Percentiles rank a stretch among this genome's conserved stretches.
Evolutionary conservation across 2,113 vertebrate species (phyloP).

Genomic region (Alces alces): DNA sequence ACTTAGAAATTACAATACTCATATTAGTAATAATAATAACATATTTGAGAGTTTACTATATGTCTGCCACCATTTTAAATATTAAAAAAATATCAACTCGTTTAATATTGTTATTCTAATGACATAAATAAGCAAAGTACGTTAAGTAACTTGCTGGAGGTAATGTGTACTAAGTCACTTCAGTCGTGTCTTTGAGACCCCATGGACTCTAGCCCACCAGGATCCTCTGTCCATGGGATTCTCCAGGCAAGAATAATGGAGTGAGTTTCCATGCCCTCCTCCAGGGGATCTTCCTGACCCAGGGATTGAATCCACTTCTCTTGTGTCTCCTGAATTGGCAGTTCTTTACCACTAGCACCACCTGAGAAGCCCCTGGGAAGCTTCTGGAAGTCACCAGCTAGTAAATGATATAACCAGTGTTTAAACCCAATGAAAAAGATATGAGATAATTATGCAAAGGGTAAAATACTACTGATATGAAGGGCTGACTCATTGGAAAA

Average conservation of each 20-base stretch:
- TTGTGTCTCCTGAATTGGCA: neutral
- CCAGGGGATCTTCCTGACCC: neutral
- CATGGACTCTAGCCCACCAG: neutral
- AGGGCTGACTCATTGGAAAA: neutral
- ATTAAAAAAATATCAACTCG: neutral
- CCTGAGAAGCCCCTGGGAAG: neutral
- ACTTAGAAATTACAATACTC: neutral
- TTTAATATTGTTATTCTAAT: neutral
- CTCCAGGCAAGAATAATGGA: neutral
- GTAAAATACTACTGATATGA: neutral
- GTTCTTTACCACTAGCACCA: neutral
- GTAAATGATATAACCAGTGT: neutral
- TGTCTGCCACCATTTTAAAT: neutral
- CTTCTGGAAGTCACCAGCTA: neutral
- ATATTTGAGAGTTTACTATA: neutral
- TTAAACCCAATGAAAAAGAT: neutral
- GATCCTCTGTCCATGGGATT: neutral
- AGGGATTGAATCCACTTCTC: neutral
- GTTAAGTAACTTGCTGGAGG: neutral
- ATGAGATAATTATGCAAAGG: neutral
- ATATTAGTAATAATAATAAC: neutral
- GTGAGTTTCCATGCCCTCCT: neutral
- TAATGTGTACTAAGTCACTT: neutral
- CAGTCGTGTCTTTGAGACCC: neutral
- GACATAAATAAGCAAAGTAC: slow-evolving; percentile 24